Conservation (phyloP, 2,888 invertebrate genomes). For the Agonopterix alstromeriana region DNA sequence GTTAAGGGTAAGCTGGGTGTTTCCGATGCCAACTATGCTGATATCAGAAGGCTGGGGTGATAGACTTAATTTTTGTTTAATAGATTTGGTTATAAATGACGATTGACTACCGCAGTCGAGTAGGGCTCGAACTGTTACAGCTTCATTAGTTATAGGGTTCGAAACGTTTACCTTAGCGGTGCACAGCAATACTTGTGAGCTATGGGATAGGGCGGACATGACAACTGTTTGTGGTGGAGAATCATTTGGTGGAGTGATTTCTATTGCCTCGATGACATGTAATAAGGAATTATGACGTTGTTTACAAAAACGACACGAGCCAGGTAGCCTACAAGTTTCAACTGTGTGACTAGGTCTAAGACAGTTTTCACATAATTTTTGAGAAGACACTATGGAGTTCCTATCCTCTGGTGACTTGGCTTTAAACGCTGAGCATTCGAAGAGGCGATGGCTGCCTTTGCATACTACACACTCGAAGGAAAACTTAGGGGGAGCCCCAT, state of each 20-base stretch:
- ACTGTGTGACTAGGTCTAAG: not conserved
- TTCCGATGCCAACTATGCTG: slow-evolving; percentile 7
- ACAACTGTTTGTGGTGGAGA: not conserved
- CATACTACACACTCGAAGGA: slow-evolving; percentile 2
- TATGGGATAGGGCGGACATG: not conserved
- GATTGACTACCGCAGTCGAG: slow-evolving; percentile 4
- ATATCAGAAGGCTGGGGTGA: slow-evolving; percentile 1
- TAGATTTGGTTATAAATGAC: slow-evolving; percentile 3
- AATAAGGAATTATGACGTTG: slow-evolving; percentile 3
- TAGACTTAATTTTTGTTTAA: slow-evolving; percentile 2
- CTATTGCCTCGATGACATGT: not conserved
- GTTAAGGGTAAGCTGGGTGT: not conserved
- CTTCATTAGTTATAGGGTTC: slow-evolving; percentile 1
- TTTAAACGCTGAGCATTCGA: slow-evolving; percentile 7
- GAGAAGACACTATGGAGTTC: not conserved
- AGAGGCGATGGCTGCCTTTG: slow-evolving; percentile 3
- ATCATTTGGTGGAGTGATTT: not conserved
- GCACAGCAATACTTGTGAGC: slow-evolving; percentile 1
- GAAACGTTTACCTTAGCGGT: slow-evolving; percentile 3
- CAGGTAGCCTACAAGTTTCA: slow-evolving; percentile 1
- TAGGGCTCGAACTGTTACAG: not conserved
- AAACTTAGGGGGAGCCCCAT: not conserved
- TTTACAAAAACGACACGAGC: slow-evolving; percentile 1
- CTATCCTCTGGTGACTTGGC: slow-evolving; percentile 2
- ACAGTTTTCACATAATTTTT: slow-evolving; percentile 6